phyloP scores from a whole-genome alignment of 92 coral and sea anemone genomes.

The Parazoanthus darwini region DNA sequence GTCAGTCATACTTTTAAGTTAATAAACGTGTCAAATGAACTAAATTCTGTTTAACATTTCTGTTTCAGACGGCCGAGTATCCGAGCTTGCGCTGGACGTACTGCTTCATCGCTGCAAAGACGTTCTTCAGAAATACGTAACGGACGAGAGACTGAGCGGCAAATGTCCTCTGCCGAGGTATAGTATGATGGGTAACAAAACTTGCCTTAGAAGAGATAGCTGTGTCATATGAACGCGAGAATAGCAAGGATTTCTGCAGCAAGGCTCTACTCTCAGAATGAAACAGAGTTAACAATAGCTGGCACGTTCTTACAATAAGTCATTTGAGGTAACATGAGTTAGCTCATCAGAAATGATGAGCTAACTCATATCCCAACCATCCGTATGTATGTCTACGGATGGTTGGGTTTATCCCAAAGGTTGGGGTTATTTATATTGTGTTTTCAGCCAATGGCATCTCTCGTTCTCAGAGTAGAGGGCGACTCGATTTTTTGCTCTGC shows the following conservation, averaged over 20 bases:
- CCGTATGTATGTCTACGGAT: too few relatives aligned
- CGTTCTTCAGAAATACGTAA: constrained; percentile 86
- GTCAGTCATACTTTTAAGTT: neutral
- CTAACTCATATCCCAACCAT: too few relatives aligned
- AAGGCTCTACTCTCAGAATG: too few relatives aligned
- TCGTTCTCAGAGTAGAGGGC: too few relatives aligned
- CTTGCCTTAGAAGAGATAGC: neutral
- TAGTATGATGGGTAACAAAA: neutral
- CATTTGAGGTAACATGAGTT: too few relatives aligned
- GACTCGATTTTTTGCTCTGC: too few relatives aligned
- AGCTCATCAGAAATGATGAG: too few relatives aligned
- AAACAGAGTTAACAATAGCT: too few relatives aligned
- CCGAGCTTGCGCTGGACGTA: constrained; percentile 93
- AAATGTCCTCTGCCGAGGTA: constrained; percentile 99
- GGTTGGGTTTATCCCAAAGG: too few relatives aligned
- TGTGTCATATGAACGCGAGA: neutral
- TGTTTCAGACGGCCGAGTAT: constrained; percentile 86
- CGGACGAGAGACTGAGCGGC: constrained; percentile 94
- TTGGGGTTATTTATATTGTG: too few relatives aligned
- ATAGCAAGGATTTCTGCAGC: neutral
- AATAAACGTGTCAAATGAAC: neutral
- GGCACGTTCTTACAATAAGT: too few relatives aligned
- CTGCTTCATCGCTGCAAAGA: constrained; percentile 91
- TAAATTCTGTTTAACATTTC: neutral
- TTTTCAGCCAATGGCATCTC: too few relatives aligned